Percentiles rank a stretch among this genome's conserved stretches.
phyloP scores from a whole-genome alignment of 2,113 vertebrate species.

The Coptodon bakossiorum region DNA sequence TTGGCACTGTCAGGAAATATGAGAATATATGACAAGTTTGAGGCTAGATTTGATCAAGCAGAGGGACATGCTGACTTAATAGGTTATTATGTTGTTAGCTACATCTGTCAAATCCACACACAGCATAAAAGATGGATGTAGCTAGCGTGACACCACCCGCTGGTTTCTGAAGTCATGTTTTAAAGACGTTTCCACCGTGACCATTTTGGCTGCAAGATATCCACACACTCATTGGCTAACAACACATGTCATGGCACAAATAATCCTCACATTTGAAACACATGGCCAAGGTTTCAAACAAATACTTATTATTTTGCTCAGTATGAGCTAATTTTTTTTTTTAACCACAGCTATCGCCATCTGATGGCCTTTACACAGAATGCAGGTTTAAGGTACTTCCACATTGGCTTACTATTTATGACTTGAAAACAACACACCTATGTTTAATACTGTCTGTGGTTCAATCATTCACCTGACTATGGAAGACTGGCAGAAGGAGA shows the following conservation, averaged over 20 bases:
- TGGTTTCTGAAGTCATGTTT: background rate
- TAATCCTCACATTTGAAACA: background rate
- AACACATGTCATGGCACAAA: background rate
- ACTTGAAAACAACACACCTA: background rate
- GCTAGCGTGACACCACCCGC: background rate
- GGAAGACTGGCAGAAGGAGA: background rate
- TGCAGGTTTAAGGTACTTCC: background rate
- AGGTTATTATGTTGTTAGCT: background rate
- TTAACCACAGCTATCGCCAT: background rate
- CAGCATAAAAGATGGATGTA: background rate
- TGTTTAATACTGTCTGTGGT: background rate
- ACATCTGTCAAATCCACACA: background rate
- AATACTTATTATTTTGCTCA: background rate
- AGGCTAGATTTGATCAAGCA: background rate
- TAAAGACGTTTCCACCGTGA: background rate
- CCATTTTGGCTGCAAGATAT: background rate
- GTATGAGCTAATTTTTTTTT: background rate
- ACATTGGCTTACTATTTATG: background rate
- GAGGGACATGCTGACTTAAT: background rate
- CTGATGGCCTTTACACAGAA: background rate
- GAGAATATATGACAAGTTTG: background rate
- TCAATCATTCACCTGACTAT: background rate
- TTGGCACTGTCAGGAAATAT: background rate
- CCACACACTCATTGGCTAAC: background rate
- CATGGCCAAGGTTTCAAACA: background rate